Base-by-base conservation (phyloP, 2,888 invertebrate genomes). In the Tetragonula carbonaria region DNA sequence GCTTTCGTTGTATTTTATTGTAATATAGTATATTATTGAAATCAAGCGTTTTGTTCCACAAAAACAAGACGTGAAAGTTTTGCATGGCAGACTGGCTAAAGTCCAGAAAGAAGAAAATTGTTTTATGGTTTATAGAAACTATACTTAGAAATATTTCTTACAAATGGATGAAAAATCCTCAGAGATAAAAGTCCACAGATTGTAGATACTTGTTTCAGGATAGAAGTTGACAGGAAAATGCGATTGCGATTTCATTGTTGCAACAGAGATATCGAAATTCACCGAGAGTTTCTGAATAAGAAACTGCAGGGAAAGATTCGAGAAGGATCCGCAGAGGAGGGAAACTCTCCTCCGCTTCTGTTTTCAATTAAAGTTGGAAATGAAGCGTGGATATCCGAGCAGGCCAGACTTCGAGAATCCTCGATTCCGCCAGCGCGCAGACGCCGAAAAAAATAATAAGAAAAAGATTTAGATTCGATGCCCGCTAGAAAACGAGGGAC, bases 321-420 rank as follows among this genome's bases (percentile, higher is more conserved):
- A 59, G 51, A 2, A 23, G 51, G 0, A n/a, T 50, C 65, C 51
- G 23, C 23, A 23, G 23, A 13, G 6, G 33, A 45, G 1, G 21
- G 23, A 68, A 53, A 6, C 16, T 28, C 62, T 68, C 33, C 50
- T 63, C 14, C 16, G 53, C 59, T 73, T 75, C 74, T 75, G 83
- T 72, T 68, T 88, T 77, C 80, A 82, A 87, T 87, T 87, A 88
- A 77, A 82, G 72, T 78, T 76, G 80, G 86, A 86, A 87, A 83
- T 88, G 82, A 77, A 74, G 74, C 78, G 80, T 83, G 78, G 67
- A 74, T 73, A 79, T 67, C 81, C 73, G 53, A 50, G 67, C 85
- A 53, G 67, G 14, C 45, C 57, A 33, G 21, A 55, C 67, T 55
- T 66, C 68, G 73, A 70, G 53, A 73, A 73, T 80, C 80, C 33